A percentile compares a stretch with the other conserved stretches of the same genome.
Conservation (phyloP, 2,113 vertebrate genomes). For the Psephotus haematonotus region DNA sequence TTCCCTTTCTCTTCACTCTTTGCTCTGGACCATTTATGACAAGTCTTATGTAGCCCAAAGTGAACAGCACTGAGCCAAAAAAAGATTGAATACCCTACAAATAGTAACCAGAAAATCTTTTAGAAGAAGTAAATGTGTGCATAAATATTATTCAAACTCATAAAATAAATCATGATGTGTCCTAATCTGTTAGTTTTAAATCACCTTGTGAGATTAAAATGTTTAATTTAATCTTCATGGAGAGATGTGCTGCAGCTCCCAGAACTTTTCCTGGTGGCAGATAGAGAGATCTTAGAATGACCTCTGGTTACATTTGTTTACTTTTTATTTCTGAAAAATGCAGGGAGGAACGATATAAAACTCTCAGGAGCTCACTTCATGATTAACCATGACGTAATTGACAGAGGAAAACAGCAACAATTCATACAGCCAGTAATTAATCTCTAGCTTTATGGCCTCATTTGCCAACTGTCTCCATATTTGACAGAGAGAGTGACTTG, state of each 20-base stretch:
- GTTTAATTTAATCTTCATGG: neutral
- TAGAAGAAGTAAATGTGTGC: neutral
- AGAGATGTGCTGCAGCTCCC: neutral
- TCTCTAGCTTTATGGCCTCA: constrained; percentile 66
- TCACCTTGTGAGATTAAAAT: constrained; percentile 25
- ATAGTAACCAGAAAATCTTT: neutral
- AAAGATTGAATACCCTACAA: neutral
- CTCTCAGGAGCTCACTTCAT: constrained; percentile 48
- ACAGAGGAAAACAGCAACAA: constrained; percentile 65
- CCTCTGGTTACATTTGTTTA: neutral
- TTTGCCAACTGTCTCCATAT: constrained; percentile 69
- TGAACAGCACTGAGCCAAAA: neutral
- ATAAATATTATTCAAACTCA: neutral
- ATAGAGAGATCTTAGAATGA: neutral
- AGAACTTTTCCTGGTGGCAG: neutral
- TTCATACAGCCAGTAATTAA: constrained; percentile 55
- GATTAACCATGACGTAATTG: constrained; percentile 68
- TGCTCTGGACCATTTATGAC: neutral
- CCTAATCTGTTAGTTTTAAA: constrained; percentile 4
- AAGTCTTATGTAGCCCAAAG: neutral
- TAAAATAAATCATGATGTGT: neutral
- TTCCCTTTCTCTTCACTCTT: neutral
- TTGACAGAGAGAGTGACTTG: constrained; percentile 65
- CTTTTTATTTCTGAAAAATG: constrained; percentile 9
- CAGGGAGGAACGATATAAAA: constrained; percentile 28